These are phyloP conservation scores for Oncorhynchus keta DNA, from an alignment of 2,113 vertebrate species.

Conservation along the genomic window DNA sequence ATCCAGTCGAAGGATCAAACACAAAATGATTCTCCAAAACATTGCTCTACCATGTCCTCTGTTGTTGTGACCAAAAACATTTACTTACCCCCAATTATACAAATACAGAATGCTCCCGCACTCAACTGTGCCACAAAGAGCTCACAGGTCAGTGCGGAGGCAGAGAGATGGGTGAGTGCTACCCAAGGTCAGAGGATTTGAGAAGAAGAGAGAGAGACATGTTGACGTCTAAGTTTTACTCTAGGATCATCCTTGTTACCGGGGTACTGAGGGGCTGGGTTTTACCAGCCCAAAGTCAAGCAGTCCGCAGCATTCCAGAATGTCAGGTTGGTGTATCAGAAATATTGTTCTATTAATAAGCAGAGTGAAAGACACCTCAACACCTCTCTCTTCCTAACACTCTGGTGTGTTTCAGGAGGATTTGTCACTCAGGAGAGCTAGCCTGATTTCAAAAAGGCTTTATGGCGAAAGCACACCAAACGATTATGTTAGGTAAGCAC, in stretches of 20 bases:
- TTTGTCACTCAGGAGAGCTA: slow-evolving; percentile 41
- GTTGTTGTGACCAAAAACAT: slow-evolving; percentile 4
- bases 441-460: too few relatives aligned
- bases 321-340: slow-evolving; percentile 26
- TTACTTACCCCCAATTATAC: slow-evolving; percentile 2
- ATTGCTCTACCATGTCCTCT: not conserved
- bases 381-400: slow-evolving; percentile 42
- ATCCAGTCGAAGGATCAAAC: not conserved
- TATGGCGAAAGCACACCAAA: too few relatives aligned
- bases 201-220: slow-evolving; percentile 29
- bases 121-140: slow-evolving; percentile 20
- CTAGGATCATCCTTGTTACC: slow-evolving; percentile 54
- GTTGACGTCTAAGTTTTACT: slow-evolving; percentile 49
- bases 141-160: slow-evolving; percentile 36
- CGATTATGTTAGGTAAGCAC: too few relatives aligned
- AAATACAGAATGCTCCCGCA: not conserved
- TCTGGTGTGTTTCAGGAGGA: slow-evolving; percentile 4
- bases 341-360: slow-evolving; percentile 48
- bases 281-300: slow-evolving; percentile 66
- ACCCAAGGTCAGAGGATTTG: slow-evolving; percentile 64
- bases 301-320: slow-evolving; percentile 64
- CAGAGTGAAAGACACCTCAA: slow-evolving; percentile 38
- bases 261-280: slow-evolving; percentile 53
- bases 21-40: not conserved
- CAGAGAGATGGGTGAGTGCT: slow-evolving; percentile 28